These are phyloP conservation scores for Bovichtus diacanthus DNA, from an alignment of 2,797 vertebrate species.

Conservation along the genomic window DNA sequence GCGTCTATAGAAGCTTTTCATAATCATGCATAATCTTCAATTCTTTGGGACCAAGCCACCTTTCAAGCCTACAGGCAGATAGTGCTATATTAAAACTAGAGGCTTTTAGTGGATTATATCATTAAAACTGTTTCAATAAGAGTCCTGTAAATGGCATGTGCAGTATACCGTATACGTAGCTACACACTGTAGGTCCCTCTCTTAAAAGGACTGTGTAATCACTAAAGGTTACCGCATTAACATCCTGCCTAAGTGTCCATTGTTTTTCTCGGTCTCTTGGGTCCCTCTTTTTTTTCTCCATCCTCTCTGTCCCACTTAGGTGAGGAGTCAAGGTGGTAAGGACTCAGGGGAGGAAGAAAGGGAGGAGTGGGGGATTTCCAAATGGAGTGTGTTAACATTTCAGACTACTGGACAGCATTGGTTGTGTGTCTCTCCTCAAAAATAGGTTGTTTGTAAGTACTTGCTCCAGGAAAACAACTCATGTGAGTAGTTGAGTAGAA, in stretches of 20 bases:
- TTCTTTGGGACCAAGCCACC: not conserved
- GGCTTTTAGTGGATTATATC: not conserved
- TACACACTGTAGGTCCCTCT: not conserved
- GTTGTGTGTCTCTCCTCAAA: conserved; percentile 3
- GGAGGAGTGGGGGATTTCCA: conserved; percentile 59
- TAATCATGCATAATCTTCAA: not conserved
- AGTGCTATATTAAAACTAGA: not conserved
- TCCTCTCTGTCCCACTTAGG: conserved; percentile 44
- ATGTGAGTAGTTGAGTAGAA: not conserved
- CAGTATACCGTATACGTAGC: not conserved
- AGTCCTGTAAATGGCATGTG: not conserved
- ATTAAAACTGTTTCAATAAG: not conserved
- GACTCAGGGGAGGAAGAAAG: conserved; percentile 55
- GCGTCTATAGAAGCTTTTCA: not conserved
- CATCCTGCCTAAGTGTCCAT: conserved; percentile 36
- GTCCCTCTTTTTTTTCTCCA: conserved; percentile 4
- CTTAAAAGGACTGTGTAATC: conserved; percentile 10
- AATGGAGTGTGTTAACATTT: conserved; percentile 29
- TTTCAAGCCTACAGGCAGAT: not conserved
- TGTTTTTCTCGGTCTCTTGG: conserved; percentile 26
- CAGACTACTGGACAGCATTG: not conserved
- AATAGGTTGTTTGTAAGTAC: not conserved
- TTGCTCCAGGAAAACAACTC: not conserved
- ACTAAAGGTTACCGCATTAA: conserved; percentile 32
- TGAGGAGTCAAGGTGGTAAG: conserved; percentile 47